These are phyloP conservation scores for Grus americana DNA, from an alignment of 2,113 vertebrate species.

Conservation along the genomic window DNA sequence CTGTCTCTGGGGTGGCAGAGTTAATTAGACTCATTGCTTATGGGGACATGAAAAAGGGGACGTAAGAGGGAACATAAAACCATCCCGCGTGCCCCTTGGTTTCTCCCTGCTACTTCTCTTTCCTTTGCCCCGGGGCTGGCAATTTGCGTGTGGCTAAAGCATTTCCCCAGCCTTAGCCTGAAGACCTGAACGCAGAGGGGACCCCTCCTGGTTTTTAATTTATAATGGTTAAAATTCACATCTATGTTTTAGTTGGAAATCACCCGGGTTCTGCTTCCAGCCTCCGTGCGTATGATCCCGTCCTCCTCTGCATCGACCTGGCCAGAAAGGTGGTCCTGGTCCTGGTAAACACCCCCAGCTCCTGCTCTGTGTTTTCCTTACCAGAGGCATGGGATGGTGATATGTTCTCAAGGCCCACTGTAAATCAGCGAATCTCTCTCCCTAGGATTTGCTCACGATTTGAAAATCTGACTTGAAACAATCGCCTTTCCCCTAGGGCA, in stretches of 20 bases:
- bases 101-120: neutral
- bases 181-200: neutral
- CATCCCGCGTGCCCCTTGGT: accelerated
- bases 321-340: neutral
- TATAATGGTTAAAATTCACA: neutral
- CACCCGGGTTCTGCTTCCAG: neutral
- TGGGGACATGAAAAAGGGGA: neutral
- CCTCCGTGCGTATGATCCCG: accelerated
- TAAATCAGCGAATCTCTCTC: conserved; percentile 58
- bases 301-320: neutral
- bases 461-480: conserved; percentile 69
- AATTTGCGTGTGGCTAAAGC: neutral
- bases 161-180: neutral
- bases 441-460: conserved; percentile 56
- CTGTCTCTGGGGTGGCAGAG: neutral
- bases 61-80: neutral
- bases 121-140: neutral
- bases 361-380: neutral
- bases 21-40: neutral
- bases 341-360: neutral
- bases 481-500: conserved; percentile 40
- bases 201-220: neutral
- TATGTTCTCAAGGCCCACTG: neutral
- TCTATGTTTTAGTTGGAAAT: neutral
- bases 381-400: neutral